Evolutionary conservation across 2,113 vertebrate species (phyloP).

Genomic region (Anoura caudifer): DNA sequence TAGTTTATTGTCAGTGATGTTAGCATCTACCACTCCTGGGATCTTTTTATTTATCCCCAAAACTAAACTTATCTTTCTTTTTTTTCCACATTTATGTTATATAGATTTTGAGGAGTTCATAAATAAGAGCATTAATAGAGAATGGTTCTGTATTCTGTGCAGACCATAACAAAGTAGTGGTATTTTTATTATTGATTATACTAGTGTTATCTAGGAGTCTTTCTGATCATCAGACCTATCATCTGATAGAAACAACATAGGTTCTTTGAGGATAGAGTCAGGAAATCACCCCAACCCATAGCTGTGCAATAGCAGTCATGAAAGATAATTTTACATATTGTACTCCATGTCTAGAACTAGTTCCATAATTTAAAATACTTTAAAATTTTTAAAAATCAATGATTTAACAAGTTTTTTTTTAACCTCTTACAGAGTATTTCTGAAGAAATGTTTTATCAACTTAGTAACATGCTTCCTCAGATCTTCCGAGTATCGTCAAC

Average conservation of each 20-base stretch:
- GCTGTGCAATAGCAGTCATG: not conserved
- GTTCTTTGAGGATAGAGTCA: not conserved
- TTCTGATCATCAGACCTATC: not conserved
- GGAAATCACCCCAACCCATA: not conserved
- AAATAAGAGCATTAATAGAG: not conserved
- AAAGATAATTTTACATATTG: not conserved
- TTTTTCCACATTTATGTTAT: not conserved
- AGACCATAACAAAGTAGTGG: not conserved
- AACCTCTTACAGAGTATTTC: conserved; percentile 90
- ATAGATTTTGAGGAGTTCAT: not conserved
- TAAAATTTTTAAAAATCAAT: not conserved
- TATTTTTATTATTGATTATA: not conserved
- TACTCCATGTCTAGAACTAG: not conserved
- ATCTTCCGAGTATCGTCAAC: conserved; percentile 98
- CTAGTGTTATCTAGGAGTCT: not conserved
- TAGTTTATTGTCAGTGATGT: not conserved
- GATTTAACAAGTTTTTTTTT: conserved; percentile 27
- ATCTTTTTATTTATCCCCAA: not conserved
- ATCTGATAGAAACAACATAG: not conserved
- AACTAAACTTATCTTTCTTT: not conserved
- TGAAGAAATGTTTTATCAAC: conserved; percentile 98
- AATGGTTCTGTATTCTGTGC: not conserved
- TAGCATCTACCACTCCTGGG: not conserved
- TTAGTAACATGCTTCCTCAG: conserved; percentile 98
- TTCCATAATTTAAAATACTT: conserved; percentile 1